Percentiles rank a stretch among this genome's conserved stretches.
Conservation (phyloP, 2,888 invertebrate species). For the Hydroisotoma schaefferi region DNA sequence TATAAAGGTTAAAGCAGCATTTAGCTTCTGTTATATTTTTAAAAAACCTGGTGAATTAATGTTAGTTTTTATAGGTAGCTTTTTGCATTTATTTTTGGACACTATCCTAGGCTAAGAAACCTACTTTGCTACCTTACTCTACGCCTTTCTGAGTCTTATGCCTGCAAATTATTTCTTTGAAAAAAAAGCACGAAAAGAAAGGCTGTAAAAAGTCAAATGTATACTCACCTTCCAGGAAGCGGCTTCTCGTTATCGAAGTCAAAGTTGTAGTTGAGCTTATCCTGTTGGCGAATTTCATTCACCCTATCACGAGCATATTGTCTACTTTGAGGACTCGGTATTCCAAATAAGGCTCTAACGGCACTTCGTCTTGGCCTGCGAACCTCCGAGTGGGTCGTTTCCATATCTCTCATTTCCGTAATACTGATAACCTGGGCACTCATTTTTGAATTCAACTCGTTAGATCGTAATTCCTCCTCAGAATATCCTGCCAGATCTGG, state of each 20-base stretch:
- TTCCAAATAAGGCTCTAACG: conserved; percentile 42
- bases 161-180: background rate
- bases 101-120: too few species aligned
- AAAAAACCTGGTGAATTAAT: too few species aligned
- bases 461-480: background rate
- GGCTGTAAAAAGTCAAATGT: background rate
- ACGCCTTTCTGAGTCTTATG: too few species aligned
- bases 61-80: too few species aligned
- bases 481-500: too few species aligned
- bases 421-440: conserved; percentile 27
- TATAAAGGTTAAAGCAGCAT: too few species aligned
- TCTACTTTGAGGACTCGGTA: conserved; percentile 36
- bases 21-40: too few species aligned
- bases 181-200: background rate
- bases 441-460: conserved; percentile 17
- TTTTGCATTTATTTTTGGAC: too few species aligned
- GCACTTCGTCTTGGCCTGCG: too few species aligned
- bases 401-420: too few species aligned
- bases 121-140: too few species aligned
- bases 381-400: too few species aligned
- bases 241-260: conserved; percentile 44
- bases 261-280: conserved; percentile 42
- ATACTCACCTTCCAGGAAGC: conserved; percentile 41
- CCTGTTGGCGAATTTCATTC: conserved; percentile 29
- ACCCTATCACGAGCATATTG: conserved; percentile 41